Evolutionary conservation across 2,888 invertebrate species (phyloP), one percentile per base, ranked within the genome.

Genomic region (Platycnemis pennipes): DNA sequence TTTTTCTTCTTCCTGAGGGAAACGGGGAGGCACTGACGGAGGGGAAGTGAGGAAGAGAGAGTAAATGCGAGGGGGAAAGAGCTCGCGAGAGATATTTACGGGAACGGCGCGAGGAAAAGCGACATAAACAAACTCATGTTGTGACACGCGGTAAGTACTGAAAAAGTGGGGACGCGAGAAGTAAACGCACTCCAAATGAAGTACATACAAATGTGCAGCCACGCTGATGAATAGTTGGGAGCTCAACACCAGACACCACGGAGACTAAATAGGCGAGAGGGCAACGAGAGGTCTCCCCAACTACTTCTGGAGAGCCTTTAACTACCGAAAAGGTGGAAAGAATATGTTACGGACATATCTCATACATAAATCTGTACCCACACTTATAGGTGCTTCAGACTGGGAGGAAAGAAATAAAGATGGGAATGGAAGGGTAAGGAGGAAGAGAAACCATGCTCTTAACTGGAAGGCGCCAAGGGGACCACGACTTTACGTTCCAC

Each of bases 121-220:
- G 77, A 77, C 26, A 77, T 77, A 77, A 77, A 77, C 77, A 77
- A 22, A 63, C 37, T 37, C 77, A 77, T 77, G 77, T 77, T 77
- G 31, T 77, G 77, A 77, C 77, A 77, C 11, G 77, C 11, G 13
- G 77, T 37, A 37, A 77, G 77, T 77, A 37, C 31, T 26, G 37
- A 3, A 37, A 77, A 77, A 26, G 37, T 77, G 16, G 37, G 31
- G 77, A 77, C 13, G 77, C 13, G 13, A 22, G 13, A 77, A 77
- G 37, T 37, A 77, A 77, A 77, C 77, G 37, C 31, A 31, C 31
- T 77, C 8, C 2, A 77, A 77, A 5, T 37, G 37, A 37, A 77
- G 77, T 77, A 16, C 77, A 31, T 77, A 13, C 37, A 31, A 4
- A 37, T 37, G 77, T 31, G 19, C 49, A 49, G 11, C 49, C 49